Base-by-base conservation (phyloP, 1,140 invertebrate genomes). In the Caligus rogercresseyi region DNA sequence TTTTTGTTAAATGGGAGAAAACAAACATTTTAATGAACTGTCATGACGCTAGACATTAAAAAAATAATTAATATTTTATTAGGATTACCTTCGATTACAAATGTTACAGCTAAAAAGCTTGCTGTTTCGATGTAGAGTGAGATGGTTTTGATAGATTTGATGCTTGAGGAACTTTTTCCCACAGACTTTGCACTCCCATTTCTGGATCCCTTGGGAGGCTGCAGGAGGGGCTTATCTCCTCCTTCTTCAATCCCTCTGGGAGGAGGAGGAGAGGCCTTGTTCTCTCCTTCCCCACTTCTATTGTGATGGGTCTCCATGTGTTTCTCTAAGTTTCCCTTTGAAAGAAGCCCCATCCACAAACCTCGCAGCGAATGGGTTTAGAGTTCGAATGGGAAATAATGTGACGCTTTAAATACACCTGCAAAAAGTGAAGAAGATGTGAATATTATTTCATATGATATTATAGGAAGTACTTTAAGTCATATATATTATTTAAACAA, bases 341-440 rank as follows among this genome's bases (percentile, higher is more conserved):
- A 43, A 43, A 43, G n/a, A 43, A 43, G 31, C 31, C 57, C 57
- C 57, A 60, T 14, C 26, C 26, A 25, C 57, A 60, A 53, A 60
- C 51, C n/a, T 25, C 57, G 24, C 57, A 60, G 26, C 26, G 21
- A 25, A 25, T 18, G 13, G 57, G 57, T 18, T 60, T 60, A 31
- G 25, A 21, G 15, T 25, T 60, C 7, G 57, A 60, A 25, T 60
- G 57, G n/a, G 57, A 60, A 16, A 26, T 14, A 25, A 60, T 60
- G n/a, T 60, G 57, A 3, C 57, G 57, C 24, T 60, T 60, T 16
- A 60, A 21, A 25, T 60, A 60, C n/a, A n/a, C n/a, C 31, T 43
- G 7, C n/a, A n/a, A n/a, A n/a, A n/a, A n/a, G n/a, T n/a, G n/a
- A n/a, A n/a, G n/a, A n/a, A n/a, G n/a, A n/a, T n/a, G n/a, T n/a